Evolutionary conservation across 2,113 vertebrate genomes (phyloP), one percentile per base, ranked within the genome.

Genomic region (Brachirus orientalis): DNA sequence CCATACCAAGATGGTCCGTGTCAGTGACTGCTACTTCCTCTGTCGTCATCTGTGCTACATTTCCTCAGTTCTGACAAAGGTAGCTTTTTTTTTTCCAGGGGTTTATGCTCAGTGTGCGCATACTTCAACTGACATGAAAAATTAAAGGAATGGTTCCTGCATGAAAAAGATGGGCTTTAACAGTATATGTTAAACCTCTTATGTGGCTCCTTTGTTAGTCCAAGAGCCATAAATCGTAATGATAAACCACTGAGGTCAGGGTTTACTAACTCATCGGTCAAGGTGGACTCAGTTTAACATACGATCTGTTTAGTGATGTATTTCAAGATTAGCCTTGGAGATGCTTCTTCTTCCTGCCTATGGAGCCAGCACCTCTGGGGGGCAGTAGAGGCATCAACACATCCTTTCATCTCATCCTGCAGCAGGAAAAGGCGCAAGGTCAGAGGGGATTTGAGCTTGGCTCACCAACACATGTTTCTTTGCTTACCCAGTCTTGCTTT

Each of bases 371-470:
- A 47, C 86, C 89, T 90, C 83, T 84, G 51, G 80, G 79, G 82
- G 87, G 81, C 86, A 82, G 84, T 86, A 86, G 77, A 86, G 55
- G 54, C 75, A 82, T 87, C 84, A 73, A 51, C 61, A 53, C 82
- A 50, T 54, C 76, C 75, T 87, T 88, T 83, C 70, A 89, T 86
- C 79, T 74, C 64, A 43, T 62, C 76, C 66, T 84, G 77, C 79
- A 71, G 60, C 72, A 83, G 84, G 78, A 73, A 64, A 75, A 71
- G 73, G 59, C 81, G 75, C 85, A 89, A 90, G 88, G 90, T 91
- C 91, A 90, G 86, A 75, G 52, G 82, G 83, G 88, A 89, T 85
- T 91, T 91, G 67, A 87, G 85, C 84, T 78, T 85, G 83, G 87
- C 84, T 88, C 77, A 72, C 87, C 63, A 82, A 78, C 88, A 75